Base-by-base conservation (phyloP, 2,888 invertebrate species). In the Ophioninae sp. region DNA sequence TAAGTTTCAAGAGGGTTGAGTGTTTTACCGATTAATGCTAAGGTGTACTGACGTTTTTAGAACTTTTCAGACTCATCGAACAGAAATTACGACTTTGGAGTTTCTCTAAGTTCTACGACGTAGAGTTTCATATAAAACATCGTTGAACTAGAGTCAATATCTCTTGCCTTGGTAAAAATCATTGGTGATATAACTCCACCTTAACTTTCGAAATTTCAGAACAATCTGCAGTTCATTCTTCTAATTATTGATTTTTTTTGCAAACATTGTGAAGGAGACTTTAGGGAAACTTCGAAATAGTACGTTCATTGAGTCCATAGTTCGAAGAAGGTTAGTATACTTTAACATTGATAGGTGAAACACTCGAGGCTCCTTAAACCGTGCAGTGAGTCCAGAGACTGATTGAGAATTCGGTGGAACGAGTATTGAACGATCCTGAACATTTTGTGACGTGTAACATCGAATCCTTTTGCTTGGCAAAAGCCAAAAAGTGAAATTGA, bases 391-490 rank as follows among this genome's bases (percentile, higher is more conserved):
- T 78, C 69, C 69, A 67, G 39, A 76, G 75, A 63, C 81, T 75
- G 84, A 84, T 72, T 72, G 30, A 73, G 56, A 79, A 79, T 65
- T 74, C 51, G 59, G 17, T 39, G n/a, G 30, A 9, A 13, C 23
- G 22, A 65, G 39, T 6, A 20, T 39, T 65, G n/a, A n/a, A 65
- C 39, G n/a, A 65, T n/a, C n/a, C n/a, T 51, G 2, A 65, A 10
- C 9, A 7, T 23, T 22, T 64, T 39, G 51, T 10, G 51, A 17
- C 13, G 51, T 51, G 51, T 13, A 51, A 51, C 51, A 51, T 51
- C 13, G 6, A 51, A 10, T 5, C 51, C 51, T 51, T 51, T 51
- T 10, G 51, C 51, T 51, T 17, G 5, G 6, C 51, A 10, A 17
- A 5, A 30, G 81, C 59, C 69, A 23, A 64, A 0, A 37, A 37